Conservation (phyloP, 2,113 vertebrate genomes). For the Paratilapia polleni region DNA sequence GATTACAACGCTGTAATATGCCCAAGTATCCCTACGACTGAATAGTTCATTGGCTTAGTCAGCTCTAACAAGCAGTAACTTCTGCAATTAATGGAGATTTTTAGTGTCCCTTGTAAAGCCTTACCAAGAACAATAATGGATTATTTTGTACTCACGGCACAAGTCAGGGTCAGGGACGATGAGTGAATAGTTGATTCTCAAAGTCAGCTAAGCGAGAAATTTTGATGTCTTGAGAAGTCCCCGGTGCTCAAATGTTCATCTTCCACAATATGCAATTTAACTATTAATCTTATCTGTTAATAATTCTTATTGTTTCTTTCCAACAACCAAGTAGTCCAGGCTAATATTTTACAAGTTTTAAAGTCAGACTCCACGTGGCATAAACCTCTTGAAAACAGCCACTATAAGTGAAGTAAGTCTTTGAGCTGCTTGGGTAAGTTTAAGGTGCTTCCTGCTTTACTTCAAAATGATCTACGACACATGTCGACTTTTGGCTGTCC, state of each 20-base stretch:
- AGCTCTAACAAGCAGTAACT: conserved; percentile 1
- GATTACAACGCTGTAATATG: conserved; percentile 6
- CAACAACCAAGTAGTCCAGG: not conserved
- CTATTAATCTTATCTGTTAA: not conserved
- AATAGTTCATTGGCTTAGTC: not conserved
- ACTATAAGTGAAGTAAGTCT: not conserved
- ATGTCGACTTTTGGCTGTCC: not conserved
- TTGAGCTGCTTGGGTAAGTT: not conserved
- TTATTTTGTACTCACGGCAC: too few relatives aligned
- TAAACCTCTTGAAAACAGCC: not conserved
- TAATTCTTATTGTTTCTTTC: not conserved
- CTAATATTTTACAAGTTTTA: not conserved
- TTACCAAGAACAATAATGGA: not conserved
- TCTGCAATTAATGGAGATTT: not conserved
- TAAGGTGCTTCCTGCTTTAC: not conserved
- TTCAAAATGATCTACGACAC: not conserved
- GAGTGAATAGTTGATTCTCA: not conserved
- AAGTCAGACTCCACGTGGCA: not conserved
- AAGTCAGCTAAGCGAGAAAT: not conserved
- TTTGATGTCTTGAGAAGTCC: not conserved
- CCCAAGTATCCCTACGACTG: not conserved
- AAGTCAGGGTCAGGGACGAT: not conserved
- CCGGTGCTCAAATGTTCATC: not conserved
- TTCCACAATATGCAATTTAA: not conserved
- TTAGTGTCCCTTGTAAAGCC: not conserved